Base-by-base conservation (phyloP, 2,888 invertebrate species). In the Melolontha melolontha region DNA sequence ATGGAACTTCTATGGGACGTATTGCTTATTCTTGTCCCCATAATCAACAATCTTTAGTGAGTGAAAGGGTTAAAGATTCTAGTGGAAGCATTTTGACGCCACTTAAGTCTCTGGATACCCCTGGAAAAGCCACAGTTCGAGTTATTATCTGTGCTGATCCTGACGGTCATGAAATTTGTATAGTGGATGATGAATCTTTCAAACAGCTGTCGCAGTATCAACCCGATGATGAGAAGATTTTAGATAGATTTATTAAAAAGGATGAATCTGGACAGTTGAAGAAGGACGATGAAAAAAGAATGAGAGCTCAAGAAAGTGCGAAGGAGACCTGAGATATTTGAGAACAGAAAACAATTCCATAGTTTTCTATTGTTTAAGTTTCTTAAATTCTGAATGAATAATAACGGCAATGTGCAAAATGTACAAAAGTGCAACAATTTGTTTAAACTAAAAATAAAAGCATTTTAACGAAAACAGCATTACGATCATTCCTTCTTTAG, bases 71-170 rank as follows among this genome's bases (percentile, higher is more conserved):
- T 69, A 88, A 90, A 73, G 88, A 89, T 2, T 88, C 88, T 0
- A 87, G 89, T 5, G 87, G 90, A 69, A 92, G 88, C 41, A 93
- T 98, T 74, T 85, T 98, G 11, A 98, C 95, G 0, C 96, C 96
- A 0, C 85, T 97, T 16, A 91, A 96, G 64, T 92, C 92, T n/a
- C 85, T 99, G 72, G 96, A 96, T 78, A 99, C 98, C 0, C 98
- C 98, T 0, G 98, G 96, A 47, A 98, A 98, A 83, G 97, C 97
- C 0, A 94, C 95, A 0, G 98, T 99, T 0, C 88, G 94, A 71
- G 98, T 99, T 40, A 94, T 99, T 67, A 98, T 99, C 77, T 85
- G 98, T 1, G 95, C 95, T 1, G 98, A 98, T 86, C 98, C 98
- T 0, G 96, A 98, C 84, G 95, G 90, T 0, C 98, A 98, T 82